Base-by-base conservation (phyloP, 2,888 invertebrate species). In the Ephialtes manifestator region DNA sequence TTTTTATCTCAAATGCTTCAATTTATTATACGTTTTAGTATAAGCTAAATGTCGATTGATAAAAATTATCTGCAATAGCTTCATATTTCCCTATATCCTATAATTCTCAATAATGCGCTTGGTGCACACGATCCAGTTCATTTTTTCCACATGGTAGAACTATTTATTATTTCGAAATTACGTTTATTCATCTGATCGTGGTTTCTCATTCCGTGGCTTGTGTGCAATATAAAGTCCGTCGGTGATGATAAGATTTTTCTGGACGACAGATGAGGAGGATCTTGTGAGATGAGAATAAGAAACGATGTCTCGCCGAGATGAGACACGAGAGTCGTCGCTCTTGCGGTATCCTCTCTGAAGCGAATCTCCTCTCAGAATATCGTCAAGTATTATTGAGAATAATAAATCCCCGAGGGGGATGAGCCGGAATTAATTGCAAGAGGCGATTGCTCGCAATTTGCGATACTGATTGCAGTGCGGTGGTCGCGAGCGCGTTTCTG, bases 401-500 rank as follows among this genome's bases (percentile, higher is more conserved):
- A 87, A 87, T 86, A 88, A 88, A 88, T 86, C 84, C 84, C 81
- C 60, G 68, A 77, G 77, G 72, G 91, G 39, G 92, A 92, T 92
- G 92, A 92, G 91, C 89, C 85, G 89, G 90, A 92, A 92, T 92
- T 92, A 92, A 92, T 92, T 91, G 91, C 90, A 86, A 58, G 79
- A 82, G 89, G 88, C 92, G 91, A 92, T 92, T 92, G 92, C 91
- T 90, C 92, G 92, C 92, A 92, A 92, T 92, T 92, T 92, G 91
- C 91, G 91, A 91, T 91, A 90, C 91, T 92, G 92, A 92, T 92
- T 92, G 92, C 91, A 91, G 89, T 88, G 87, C 88, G 89, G 88
- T 88, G 89, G 89, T 68, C 72, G 79, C 65, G 60, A 60, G 67
- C 80, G 71, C 71, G 75, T 35, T 51, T 43, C 72, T 18, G 48